These are phyloP conservation scores for Campylomormyrus numenius DNA, from an alignment of 2,113 vertebrate genomes.

Conservation along the genomic window DNA sequence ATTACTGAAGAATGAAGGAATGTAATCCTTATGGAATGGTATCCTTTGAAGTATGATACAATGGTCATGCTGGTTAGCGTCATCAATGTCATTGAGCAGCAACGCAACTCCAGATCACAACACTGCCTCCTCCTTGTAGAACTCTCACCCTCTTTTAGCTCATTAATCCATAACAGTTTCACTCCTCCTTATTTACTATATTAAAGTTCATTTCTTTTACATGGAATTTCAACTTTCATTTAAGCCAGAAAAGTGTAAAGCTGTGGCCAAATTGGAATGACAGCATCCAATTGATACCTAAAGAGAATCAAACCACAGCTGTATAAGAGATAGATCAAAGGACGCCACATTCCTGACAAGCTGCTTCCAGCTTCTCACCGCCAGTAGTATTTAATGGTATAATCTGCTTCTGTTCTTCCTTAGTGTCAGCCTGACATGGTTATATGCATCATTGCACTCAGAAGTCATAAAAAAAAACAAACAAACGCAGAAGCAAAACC, in stretches of 20 bases:
- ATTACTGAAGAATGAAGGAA: neutral
- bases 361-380: neutral
- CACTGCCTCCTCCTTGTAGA: neutral
- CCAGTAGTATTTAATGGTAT: conserved; percentile 57
- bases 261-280: neutral
- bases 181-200: neutral
- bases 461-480: neutral
- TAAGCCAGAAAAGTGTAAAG: neutral
- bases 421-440: neutral
- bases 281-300: neutral
- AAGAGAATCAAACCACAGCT: neutral
- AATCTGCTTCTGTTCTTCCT: conserved; percentile 11
- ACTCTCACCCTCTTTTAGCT: neutral
- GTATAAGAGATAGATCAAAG: neutral
- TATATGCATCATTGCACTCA: neutral
- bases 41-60: neutral
- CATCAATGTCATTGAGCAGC: neutral
- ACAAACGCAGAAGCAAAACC: neutral
- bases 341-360: neutral
- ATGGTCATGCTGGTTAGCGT: neutral
- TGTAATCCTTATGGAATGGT: neutral
- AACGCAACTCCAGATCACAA: neutral
- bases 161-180: neutral
- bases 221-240: neutral
- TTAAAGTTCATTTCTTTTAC: neutral